phyloP scores from a whole-genome alignment of 2,797 vertebrate genomes.

The Cryptoblepharus egeriae region DNA sequence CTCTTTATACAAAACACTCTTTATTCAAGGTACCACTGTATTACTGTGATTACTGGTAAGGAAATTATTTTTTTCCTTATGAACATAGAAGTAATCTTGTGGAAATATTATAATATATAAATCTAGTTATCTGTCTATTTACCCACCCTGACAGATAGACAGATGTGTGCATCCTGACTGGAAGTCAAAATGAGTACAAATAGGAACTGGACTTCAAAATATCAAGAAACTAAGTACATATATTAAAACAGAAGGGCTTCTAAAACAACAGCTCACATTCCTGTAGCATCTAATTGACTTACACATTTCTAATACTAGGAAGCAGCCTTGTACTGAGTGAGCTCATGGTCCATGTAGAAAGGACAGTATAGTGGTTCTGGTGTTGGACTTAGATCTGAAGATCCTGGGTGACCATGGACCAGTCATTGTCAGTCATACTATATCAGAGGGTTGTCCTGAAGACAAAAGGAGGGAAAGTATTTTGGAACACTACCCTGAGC shows the following conservation, averaged over 20 bases:
- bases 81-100: background rate
- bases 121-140: too few species aligned
- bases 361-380: too few species aligned
- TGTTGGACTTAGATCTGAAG: too few species aligned
- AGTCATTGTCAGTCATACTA: too few species aligned
- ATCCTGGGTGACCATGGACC: too few species aligned
- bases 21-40: too few species aligned
- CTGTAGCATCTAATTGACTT: background rate
- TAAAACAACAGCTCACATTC: background rate
- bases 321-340: background rate
- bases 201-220: background rate
- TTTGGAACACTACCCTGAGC: too few species aligned
- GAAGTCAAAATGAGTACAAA: background rate
- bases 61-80: background rate
- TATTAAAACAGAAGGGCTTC: background rate
- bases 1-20: too few species aligned
- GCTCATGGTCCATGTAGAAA: background rate
- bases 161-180: background rate
- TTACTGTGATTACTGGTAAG: background rate
- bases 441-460: too few species aligned
- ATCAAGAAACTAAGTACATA: background rate
- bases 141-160: too few species aligned
- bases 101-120: too few species aligned
- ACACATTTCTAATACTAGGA: background rate
- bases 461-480: too few species aligned